phyloP scores from a whole-genome alignment of 2,797 vertebrate species.

The Dicrostonyx torquatus region DNA sequence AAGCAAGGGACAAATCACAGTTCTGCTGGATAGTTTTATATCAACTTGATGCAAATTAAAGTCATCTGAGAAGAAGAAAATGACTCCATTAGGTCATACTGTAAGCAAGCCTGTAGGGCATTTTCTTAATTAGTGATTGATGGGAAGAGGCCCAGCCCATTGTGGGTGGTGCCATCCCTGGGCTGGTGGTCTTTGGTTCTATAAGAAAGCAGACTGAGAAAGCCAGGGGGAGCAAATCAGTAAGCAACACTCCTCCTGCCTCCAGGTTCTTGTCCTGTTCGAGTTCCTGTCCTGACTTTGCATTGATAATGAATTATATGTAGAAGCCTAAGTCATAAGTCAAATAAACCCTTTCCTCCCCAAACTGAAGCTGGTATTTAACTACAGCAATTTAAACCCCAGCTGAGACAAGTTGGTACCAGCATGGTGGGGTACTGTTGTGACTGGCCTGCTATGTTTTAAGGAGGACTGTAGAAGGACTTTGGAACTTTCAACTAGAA shows the following conservation, averaged over 20 bases:
- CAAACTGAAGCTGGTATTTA: not conserved
- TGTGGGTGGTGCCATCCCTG: not conserved
- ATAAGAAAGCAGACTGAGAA: not conserved
- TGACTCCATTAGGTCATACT: not conserved
- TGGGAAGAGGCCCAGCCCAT: not conserved
- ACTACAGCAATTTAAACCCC: not conserved
- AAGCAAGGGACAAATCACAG: not conserved
- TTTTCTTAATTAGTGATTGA: not conserved
- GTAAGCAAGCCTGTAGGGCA: not conserved
- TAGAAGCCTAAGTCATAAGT: not conserved
- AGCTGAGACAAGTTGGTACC: not conserved
- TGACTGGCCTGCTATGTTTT: not conserved
- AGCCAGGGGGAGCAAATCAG: not conserved
- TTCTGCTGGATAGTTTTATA: not conserved
- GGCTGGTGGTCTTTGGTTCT: not conserved
- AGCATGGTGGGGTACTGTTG: not conserved
- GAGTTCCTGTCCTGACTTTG: not conserved
- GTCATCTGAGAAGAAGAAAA: not conserved
- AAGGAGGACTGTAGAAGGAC: not conserved
- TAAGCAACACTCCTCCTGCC: not conserved
- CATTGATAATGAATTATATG: not conserved
- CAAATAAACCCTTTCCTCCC: not conserved
- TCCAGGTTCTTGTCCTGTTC: not conserved
- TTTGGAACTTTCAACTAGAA: not conserved
- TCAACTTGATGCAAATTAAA: not conserved